Evolutionary conservation across 2,888 invertebrate genomes (phyloP), one percentile per base, ranked within the genome.

Genomic region (Phalera bucephala): DNA sequence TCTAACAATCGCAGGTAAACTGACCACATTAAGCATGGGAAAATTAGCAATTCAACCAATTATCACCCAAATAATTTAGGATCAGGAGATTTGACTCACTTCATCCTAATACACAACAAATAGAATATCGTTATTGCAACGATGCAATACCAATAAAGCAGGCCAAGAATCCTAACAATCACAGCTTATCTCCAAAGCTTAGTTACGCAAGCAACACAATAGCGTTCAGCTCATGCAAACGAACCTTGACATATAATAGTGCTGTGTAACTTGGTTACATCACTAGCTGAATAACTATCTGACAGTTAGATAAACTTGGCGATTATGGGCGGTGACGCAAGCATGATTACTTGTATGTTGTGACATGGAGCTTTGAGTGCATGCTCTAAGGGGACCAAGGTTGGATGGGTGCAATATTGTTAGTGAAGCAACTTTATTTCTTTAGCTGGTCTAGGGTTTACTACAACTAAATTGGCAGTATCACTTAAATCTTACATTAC

Each of bases 261-360:
- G 26, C 42, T 51, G 51, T 47, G 51, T 45, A 61, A 61, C 26
- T 34, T 33, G 10, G 17, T 58, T 58, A 58, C 58, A 48, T 58
- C 54, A 58, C 19, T 17, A 2, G n/a, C 13, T 9, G 2, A 36
- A 27, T 36, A 29, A 35, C 38, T 32, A 34, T 37, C 42, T 40
- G 40, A 5, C 40, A 44, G 56, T 55, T 56, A 56, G 56, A 59
- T 56, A 56, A 54, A 56, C 33, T 38, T 31, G 12, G 15, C 32
- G 45, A 48, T 52, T 45, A 39, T 17, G 19, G 17, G 19, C 25
- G 6, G 26, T 59, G 48, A 59, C 40, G 56, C 29, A 27, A 27
- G 14, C 11, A 4, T 3, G 14, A 27, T 14, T 27, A 6, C 10
- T 9, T 17, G 17, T 5, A 17, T 17, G 17, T 23, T 23, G 9